phyloP scores from a whole-genome alignment of 2,113 vertebrate species.

The Cephalopterus ornatus region DNA sequence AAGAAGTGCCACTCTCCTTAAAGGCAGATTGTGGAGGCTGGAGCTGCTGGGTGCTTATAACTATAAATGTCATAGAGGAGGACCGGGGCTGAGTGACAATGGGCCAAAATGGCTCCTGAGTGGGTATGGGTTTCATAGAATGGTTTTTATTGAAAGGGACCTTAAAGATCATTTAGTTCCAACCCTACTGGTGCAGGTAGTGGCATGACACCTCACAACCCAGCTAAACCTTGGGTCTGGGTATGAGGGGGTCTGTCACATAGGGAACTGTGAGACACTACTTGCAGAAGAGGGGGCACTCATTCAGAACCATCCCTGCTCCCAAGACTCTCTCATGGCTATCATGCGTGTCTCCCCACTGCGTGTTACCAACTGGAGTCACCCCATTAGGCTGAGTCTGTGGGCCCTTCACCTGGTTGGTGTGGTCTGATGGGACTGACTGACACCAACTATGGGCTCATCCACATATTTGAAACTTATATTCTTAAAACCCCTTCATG shows the following conservation, averaged over 20 bases:
- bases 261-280: neutral
- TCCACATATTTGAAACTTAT: fast-evolving
- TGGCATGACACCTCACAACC: neutral
- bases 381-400: neutral
- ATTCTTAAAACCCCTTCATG: neutral
- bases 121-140: neutral
- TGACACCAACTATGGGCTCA: neutral
- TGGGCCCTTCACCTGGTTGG: neutral
- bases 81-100: neutral
- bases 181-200: neutral
- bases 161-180: neutral
- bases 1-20: neutral
- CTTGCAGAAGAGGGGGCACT: neutral
- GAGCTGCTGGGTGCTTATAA: neutral
- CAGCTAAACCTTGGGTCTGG: neutral
- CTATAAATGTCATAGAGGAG: neutral
- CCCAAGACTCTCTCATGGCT: neutral
- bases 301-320: neutral
- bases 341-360: fast-evolving
- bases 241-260: neutral
- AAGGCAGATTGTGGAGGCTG: neutral
- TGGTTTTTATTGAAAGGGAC: neutral
- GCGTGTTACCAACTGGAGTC: neutral
- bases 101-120: neutral
- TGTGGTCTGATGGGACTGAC: neutral